Base-by-base conservation (phyloP, 2,113 vertebrate species). In the Mola mola region DNA sequence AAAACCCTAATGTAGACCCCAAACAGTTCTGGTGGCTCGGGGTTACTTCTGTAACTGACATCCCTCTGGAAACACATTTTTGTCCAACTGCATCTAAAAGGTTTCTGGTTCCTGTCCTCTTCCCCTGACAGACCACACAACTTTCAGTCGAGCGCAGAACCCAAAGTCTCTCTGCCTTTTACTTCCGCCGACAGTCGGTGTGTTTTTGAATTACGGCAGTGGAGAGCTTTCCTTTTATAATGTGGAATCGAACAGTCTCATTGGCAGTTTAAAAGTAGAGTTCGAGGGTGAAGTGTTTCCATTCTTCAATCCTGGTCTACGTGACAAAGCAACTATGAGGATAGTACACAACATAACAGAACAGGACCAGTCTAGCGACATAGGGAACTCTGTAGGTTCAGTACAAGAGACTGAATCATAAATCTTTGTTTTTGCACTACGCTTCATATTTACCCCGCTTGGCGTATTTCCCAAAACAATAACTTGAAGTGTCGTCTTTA, bases 11-110 rank as follows among this genome's bases (percentile, higher is more conserved):
- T 0, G 0, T 2, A 11, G 11, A 0, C 1, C 0, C 19, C 2
- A 91, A 90, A 63, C 0, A 1, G 19, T 89, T 69, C 26, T 91
- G 91, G 89, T 67, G 82, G 67, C 37, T 91, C 4, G 91, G 91
- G 26, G 72, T 90, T 20, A 63, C 73, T n/a, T 73, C 20, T 52
- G 25, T 0, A 17, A 0, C 10, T 15, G 3, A 3, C 28, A 17
- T 36, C 21, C 1, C 38, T 11, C 0, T 1, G 0, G 0, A 11
- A 0, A 0, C 0, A 0, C 13, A 47, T 9, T 2, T 15, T 20
- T 3, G 7, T 29, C 24, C 70, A 11, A 49, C 44, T n/a, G 9
- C 53, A 19, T 55, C 49, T 0, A 20, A n/a, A 64, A 0, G 82
- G 83, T 25, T 89, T 43, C 77, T 90, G 78, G 87, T 88, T 87